Conservation (phyloP, 1,140 invertebrate genomes). For the Zaprionus ghesquierei region DNA sequence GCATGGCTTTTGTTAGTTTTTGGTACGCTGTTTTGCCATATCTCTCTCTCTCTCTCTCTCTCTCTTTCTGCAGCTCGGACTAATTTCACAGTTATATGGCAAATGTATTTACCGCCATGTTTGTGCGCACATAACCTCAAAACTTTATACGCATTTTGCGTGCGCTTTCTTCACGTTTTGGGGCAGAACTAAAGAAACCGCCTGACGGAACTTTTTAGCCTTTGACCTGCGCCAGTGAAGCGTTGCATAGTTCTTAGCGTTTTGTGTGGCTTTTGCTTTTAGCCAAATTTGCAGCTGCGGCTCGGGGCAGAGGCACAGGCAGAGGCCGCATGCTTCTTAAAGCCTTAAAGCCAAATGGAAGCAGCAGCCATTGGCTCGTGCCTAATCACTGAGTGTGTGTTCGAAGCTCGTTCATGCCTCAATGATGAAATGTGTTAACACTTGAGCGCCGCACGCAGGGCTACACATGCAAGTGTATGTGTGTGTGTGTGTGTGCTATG, state of each 20-base stretch:
- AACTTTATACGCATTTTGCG: slow-evolving; percentile 77
- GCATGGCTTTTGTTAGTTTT: slow-evolving; percentile 72
- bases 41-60: neutral
- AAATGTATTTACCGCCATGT: slow-evolving; percentile 80
- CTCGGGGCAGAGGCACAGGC: no score
- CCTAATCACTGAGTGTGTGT: slow-evolving; percentile 67
- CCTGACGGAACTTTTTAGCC: slow-evolving; percentile 53
- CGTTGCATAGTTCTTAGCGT: slow-evolving; percentile 62
- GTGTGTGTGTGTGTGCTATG: neutral
- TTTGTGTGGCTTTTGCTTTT: slow-evolving; percentile 75
- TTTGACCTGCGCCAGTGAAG: slow-evolving; percentile 59
- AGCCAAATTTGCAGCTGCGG: slow-evolving; percentile 49
- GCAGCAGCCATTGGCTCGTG: slow-evolving; percentile 27
- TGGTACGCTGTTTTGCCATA: slow-evolving; percentile 40
- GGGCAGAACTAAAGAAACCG: neutral
- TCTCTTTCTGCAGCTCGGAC: neutral
- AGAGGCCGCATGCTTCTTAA: slow-evolving; percentile 28
- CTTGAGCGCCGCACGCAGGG: slow-evolving; percentile 62
- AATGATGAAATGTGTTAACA: slow-evolving; percentile 76
- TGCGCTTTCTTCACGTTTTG: slow-evolving; percentile 45
- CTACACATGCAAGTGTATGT: neutral
- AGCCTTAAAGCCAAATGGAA: slow-evolving; percentile 17
- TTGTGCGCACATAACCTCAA: slow-evolving; percentile 67
- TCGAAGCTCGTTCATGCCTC: slow-evolving; percentile 73
- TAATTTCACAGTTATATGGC: slow-evolving; percentile 65